Evolutionary conservation across 2,888 invertebrate species (phyloP).

Genomic region (Mythimna loreyi): DNA sequence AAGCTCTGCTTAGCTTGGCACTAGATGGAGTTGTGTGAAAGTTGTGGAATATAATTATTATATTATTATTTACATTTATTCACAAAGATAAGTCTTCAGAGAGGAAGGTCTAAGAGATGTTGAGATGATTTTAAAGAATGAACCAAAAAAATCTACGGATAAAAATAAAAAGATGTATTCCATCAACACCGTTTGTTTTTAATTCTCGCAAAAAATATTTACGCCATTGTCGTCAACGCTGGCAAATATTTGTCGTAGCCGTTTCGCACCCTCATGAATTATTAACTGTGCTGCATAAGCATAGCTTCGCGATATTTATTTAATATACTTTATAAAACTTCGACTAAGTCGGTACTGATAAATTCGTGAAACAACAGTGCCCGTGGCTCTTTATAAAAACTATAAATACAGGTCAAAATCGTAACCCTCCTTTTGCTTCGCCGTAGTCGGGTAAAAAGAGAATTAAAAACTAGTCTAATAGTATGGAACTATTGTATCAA

Average conservation of each 20-base stretch:
- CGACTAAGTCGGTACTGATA: background rate
- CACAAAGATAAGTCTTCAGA: too few relatives aligned
- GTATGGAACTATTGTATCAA: too few relatives aligned
- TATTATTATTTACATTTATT: too few relatives aligned
- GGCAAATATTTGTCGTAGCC: constrained; percentile 53
- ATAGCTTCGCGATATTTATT: constrained; percentile 37
- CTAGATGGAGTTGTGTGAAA: too few relatives aligned
- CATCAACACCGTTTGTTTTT: constrained; percentile 38
- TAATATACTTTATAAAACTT: constrained; percentile 4
- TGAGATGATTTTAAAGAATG: too few relatives aligned
- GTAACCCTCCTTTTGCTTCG: too few relatives aligned
- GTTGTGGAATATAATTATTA: too few relatives aligned
- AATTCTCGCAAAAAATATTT: constrained; percentile 52
- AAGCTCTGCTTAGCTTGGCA: too few relatives aligned
- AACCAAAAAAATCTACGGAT: background rate
- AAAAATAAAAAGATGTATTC: constrained; percentile 34
- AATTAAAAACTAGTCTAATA: background rate
- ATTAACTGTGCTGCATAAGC: constrained; percentile 47
- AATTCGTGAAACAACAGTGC: background rate
- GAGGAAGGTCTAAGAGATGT: background rate
- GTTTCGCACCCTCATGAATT: constrained; percentile 54
- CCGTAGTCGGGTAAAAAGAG: too few relatives aligned
- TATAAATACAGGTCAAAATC: too few relatives aligned
- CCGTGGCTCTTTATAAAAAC: constrained; percentile 2
- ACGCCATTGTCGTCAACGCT: constrained; percentile 41